Conservation (phyloP, 2,113 vertebrate species). For the Pelvicachromis taeniatus region DNA sequence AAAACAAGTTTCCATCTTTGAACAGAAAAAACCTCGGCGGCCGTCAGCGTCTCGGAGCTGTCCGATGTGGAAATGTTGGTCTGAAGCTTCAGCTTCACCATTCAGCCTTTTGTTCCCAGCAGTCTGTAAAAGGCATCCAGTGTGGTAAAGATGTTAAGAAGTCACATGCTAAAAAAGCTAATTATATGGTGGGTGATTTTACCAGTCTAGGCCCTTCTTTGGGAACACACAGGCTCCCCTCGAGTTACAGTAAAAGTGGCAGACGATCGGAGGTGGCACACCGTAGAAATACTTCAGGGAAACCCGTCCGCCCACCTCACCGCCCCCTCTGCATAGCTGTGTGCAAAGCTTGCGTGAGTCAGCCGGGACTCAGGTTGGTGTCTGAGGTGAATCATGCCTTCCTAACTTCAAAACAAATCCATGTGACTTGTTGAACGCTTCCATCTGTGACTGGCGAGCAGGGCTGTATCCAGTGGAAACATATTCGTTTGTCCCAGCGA, state of each 20-base stretch:
- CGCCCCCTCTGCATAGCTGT: neutral
- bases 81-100: neutral
- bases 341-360: neutral
- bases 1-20: constrained; percentile 9
- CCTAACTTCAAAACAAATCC: constrained; percentile 26
- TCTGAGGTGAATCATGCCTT: constrained; percentile 35
- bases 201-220: constrained; percentile 44
- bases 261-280: neutral
- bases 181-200: constrained; percentile 54
- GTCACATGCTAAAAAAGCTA: constrained; percentile 22
- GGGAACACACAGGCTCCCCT: constrained; percentile 5
- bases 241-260: constrained; percentile 45
- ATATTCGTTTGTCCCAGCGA: neutral
- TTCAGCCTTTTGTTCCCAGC: constrained; percentile 34
- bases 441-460: neutral
- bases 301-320: constrained; percentile 21
- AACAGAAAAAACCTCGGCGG: neutral
- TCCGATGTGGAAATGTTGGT: constrained; percentile 32
- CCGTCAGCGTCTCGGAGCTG: neutral
- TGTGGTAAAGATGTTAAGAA: constrained; percentile 44
- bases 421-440: constrained; percentile 20
- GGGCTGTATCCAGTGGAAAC: neutral
- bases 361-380: neutral
- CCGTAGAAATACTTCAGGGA: constrained; percentile 52
- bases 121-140: constrained; percentile 43